phyloP scores from a whole-genome alignment of 2,888 invertebrate species.

The Hypomecis atomaria region DNA sequence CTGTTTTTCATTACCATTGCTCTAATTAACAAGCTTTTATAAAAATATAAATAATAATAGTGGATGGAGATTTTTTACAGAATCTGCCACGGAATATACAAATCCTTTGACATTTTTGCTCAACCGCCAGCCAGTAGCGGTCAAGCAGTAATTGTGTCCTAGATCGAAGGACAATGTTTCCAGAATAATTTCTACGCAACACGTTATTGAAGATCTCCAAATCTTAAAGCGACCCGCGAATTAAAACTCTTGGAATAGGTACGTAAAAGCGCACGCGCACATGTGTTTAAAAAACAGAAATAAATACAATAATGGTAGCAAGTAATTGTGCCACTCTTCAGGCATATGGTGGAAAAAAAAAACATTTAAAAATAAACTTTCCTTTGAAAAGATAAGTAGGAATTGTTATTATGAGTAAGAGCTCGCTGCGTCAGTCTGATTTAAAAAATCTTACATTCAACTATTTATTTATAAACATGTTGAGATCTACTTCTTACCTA shows the following conservation, averaged over 20 bases:
- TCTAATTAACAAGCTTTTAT: too few relatives aligned
- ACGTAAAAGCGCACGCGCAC: constrained; percentile 67
- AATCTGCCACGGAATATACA: too few relatives aligned
- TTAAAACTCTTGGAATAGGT: constrained; percentile 47
- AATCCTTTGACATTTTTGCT: too few relatives aligned
- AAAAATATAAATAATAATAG: too few relatives aligned
- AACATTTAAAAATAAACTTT: constrained; percentile 76
- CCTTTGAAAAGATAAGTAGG: constrained; percentile 58
- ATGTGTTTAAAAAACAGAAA: constrained; percentile 72
- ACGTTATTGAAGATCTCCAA: too few relatives aligned
- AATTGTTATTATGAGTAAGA: constrained; percentile 9
- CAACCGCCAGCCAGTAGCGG: too few relatives aligned
- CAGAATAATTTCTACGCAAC: background rate
- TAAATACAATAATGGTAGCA: constrained; percentile 77
- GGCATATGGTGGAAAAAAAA: constrained; percentile 65
- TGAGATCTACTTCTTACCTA: background rate
- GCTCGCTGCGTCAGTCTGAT: background rate
- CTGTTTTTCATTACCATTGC: too few relatives aligned
- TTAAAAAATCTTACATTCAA: background rate
- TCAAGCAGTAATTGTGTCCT: too few relatives aligned
- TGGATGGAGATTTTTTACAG: too few relatives aligned
- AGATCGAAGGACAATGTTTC: too few relatives aligned
- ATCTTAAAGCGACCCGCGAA: constrained; percentile 58
- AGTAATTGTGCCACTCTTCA: constrained; percentile 78
- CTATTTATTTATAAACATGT: background rate